phyloP scores from a whole-genome alignment of 2,888 invertebrate species.

The Galerucella calmariensis region DNA sequence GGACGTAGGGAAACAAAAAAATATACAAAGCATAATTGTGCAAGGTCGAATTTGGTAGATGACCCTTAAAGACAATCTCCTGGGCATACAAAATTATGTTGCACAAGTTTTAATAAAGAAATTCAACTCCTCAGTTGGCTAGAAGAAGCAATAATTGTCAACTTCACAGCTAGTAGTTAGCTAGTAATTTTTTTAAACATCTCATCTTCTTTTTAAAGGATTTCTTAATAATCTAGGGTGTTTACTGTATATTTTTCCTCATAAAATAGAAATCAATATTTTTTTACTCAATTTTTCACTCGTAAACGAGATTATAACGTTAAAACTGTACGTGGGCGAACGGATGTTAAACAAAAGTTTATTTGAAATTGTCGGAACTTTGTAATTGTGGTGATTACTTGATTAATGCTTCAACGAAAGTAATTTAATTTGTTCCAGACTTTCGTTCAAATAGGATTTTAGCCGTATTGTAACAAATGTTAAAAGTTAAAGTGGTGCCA shows the following conservation, averaged over 20 bases:
- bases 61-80: too few relatives aligned
- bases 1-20: too few relatives aligned
- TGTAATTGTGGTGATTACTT: constrained; percentile 27
- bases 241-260: neutral
- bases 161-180: too few relatives aligned
- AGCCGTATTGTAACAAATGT: neutral
- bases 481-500: neutral
- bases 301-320: constrained; percentile 18
- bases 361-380: constrained; percentile 25
- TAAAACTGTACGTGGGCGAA: constrained; percentile 7
- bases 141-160: too few relatives aligned
- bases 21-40: too few relatives aligned
- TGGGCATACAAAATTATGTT: too few relatives aligned
- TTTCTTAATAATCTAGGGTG: too few relatives aligned
- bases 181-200: too few relatives aligned
- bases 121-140: too few relatives aligned
- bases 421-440: constrained; percentile 23
- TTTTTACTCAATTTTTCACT: neutral
- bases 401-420: constrained; percentile 28
- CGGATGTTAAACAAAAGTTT: constrained; percentile 18
- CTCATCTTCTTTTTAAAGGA: too few relatives aligned
- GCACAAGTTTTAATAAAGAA: too few relatives aligned
- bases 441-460: constrained; percentile 10
- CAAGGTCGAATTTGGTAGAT: too few relatives aligned
- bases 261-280: constrained; percentile 9